Evolutionary conservation across 1,140 invertebrate genomes (phyloP).

Genomic region (Bombyx mandarina): DNA sequence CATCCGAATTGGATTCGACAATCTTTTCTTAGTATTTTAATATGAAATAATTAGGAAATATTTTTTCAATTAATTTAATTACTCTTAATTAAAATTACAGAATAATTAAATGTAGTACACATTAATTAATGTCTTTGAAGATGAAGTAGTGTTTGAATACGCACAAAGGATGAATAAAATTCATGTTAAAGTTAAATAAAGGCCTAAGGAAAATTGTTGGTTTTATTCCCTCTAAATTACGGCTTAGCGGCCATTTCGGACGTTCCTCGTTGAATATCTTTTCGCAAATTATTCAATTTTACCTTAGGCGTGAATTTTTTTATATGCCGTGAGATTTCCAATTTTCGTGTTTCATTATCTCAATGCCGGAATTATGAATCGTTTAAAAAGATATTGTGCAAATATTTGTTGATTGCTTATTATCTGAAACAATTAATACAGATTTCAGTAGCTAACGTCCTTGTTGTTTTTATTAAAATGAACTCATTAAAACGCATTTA

Average conservation of each 20-base stretch:
- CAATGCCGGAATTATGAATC: too few relatives aligned
- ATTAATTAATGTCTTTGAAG: background rate
- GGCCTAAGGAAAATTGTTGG: slow-evolving; percentile 14
- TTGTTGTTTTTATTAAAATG: too few relatives aligned
- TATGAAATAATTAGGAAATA: background rate
- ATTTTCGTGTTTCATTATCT: too few relatives aligned
- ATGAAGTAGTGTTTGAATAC: too few relatives aligned
- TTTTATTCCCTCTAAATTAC: slow-evolving; percentile 23
- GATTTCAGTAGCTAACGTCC: too few relatives aligned
- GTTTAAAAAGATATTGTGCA: too few relatives aligned
- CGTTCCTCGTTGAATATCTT: slow-evolving; percentile 18
- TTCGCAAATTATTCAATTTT: slow-evolving; percentile 24
- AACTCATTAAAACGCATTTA: too few relatives aligned
- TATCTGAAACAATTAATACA: too few relatives aligned
- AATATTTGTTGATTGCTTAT: too few relatives aligned
- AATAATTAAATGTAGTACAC: background rate
- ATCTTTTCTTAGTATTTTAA: background rate
- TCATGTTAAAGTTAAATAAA: slow-evolving; percentile 20
- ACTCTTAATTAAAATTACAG: background rate
- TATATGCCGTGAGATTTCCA: slow-evolving; percentile 5
- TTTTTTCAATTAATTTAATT: background rate
- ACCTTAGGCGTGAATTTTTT: slow-evolving; percentile 13
- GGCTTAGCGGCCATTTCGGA: slow-evolving; percentile 14
- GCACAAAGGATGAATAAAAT: slow-evolving; percentile 8
- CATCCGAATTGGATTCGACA: too few relatives aligned